These are phyloP conservation scores for Sebastiscus tertius DNA, from an alignment of 2,797 vertebrate genomes.

Conservation along the genomic window DNA sequence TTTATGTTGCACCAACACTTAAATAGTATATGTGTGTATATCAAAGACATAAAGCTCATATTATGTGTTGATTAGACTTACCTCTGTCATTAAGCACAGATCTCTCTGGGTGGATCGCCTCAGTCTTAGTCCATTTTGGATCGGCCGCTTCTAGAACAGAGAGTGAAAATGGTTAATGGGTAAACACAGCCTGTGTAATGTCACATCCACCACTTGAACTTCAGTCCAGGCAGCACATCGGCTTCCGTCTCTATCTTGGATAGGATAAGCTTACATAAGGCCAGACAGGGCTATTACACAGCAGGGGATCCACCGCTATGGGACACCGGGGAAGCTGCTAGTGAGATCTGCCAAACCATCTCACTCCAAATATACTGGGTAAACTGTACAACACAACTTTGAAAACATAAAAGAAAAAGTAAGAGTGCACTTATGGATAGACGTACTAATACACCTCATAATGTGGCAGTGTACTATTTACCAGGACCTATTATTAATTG, in stretches of 20 bases:
- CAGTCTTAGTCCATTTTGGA: slow-evolving; percentile 35
- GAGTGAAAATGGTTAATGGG: slow-evolving; percentile 24
- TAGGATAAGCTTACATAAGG: slow-evolving; percentile 34
- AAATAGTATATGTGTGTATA: background rate
- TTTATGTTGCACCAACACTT: background rate
- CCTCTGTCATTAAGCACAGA: slow-evolving; percentile 65
- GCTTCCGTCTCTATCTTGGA: slow-evolving; percentile 26
- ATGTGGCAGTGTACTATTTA: background rate
- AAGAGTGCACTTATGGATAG: background rate
- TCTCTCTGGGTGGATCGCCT: slow-evolving; percentile 29
- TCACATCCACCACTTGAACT: background rate
- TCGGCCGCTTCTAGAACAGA: slow-evolving; percentile 68
- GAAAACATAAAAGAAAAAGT: background rate
- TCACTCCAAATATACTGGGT: background rate
- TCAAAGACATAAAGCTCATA: background rate
- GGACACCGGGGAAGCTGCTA: background rate
- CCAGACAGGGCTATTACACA: slow-evolving; percentile 19
- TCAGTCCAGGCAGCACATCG: background rate
- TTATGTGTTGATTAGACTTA: slow-evolving; percentile 30
- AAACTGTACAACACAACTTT: background rate
- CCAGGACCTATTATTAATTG: too few relatives aligned
- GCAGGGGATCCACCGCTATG: slow-evolving; percentile 18
- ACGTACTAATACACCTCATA: background rate
- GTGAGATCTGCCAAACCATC: background rate
- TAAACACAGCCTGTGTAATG: background rate